Conservation (phyloP, 2,797 vertebrate genomes). For the Lagorchestes hirsutus region DNA sequence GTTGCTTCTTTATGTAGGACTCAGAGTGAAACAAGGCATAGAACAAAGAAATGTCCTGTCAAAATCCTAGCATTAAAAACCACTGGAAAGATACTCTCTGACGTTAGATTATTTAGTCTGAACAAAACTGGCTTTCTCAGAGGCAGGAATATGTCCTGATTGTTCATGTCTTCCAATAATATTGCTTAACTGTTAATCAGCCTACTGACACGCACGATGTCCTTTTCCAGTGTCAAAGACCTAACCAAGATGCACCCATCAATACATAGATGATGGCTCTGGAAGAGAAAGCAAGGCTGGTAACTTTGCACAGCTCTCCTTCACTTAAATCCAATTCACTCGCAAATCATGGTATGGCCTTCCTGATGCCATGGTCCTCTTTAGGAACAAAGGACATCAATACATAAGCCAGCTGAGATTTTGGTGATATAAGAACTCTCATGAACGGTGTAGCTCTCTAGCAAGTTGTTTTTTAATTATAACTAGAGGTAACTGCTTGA, state of each 20-base stretch:
- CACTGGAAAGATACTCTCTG: background rate
- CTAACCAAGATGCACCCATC: background rate
- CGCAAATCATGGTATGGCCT: too few species aligned
- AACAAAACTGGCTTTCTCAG: too few species aligned
- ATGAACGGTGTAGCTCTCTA: too few species aligned
- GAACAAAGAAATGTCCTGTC: background rate
- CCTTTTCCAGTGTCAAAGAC: background rate
- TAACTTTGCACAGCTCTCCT: too few species aligned
- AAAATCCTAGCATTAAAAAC: background rate
- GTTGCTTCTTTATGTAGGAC: constrained; percentile 12
- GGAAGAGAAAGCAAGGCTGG: too few species aligned
- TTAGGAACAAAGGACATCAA: background rate
- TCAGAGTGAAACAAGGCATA: background rate
- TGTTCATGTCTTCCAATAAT: background rate
- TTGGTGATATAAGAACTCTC: background rate
- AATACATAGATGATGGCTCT: too few species aligned
- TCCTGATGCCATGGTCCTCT: too few species aligned
- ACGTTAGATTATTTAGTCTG: background rate
- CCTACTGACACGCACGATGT: background rate
- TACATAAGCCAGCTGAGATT: too few species aligned
- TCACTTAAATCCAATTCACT: too few species aligned
- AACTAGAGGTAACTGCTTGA: background rate
- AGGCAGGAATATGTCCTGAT: background rate
- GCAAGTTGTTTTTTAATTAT: background rate
- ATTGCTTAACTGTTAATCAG: background rate